Percentiles rank a stretch among this genome's conserved stretches.
Evolutionary conservation across 2,113 vertebrate species (phyloP).

Genomic region (Lagopus muta): DNA sequence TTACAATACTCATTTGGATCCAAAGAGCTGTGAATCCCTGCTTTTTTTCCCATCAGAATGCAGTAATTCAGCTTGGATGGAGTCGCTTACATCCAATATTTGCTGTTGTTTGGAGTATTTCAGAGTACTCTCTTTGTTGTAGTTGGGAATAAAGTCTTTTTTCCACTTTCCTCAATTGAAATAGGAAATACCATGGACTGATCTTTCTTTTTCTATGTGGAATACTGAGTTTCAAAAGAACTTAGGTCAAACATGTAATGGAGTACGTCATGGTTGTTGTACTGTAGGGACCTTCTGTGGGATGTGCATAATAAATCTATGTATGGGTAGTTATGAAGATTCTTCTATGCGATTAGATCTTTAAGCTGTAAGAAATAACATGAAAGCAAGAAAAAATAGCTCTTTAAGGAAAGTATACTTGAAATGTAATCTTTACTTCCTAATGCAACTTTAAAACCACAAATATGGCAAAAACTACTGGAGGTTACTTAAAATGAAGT

Average conservation of each 20-base stretch:
- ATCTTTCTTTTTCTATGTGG: neutral
- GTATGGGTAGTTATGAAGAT: accelerated
- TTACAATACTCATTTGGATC: neutral
- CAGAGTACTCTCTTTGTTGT: neutral
- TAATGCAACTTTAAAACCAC: neutral
- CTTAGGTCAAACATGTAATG: neutral
- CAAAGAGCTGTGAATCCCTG: neutral
- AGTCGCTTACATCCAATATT: neutral
- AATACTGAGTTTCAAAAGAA: neutral
- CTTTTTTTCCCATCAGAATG: neutral
- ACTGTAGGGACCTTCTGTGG: neutral
- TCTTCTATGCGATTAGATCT: accelerated
- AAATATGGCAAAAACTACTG: neutral
- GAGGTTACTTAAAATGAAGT: neutral
- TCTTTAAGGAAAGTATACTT: neutral
- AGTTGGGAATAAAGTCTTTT: neutral
- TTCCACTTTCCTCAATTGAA: neutral
- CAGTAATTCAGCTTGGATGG: neutral
- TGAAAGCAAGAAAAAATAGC: neutral
- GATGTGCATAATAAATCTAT: neutral
- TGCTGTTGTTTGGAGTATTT: neutral
- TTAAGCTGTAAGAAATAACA: neutral
- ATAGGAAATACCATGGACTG: neutral
- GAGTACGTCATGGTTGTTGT: neutral
- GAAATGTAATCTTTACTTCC: neutral